phyloP scores from a whole-genome alignment of 2,888 invertebrate species.

The Rhamnusium bicolor region DNA sequence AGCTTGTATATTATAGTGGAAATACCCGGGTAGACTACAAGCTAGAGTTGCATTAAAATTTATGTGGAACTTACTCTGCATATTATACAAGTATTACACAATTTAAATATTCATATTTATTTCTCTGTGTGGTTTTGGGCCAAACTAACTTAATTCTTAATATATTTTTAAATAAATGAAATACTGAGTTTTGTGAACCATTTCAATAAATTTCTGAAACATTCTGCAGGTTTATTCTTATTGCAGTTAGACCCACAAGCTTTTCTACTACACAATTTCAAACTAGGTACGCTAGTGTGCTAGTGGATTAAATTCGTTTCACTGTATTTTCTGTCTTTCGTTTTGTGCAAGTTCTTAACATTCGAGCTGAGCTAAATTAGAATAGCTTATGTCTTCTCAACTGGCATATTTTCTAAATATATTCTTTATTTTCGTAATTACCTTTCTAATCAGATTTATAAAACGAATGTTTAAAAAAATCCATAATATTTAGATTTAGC shows the following conservation, averaged over 20 bases:
- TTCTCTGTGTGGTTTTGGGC: neutral
- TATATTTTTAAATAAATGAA: neutral
- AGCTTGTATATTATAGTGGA: too few species aligned
- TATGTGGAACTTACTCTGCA: neutral
- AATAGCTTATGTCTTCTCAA: neutral
- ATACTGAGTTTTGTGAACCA: neutral
- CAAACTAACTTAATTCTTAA: neutral
- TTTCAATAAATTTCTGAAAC: neutral
- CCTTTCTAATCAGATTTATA: neutral
- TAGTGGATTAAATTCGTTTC: conserved; percentile 3
- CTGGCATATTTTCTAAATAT: neutral
- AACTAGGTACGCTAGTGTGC: neutral
- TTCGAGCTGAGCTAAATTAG: conserved; percentile 9
- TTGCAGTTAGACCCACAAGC: neutral
- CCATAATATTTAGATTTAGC: too few species aligned
- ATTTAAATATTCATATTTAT: neutral
- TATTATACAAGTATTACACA: neutral
- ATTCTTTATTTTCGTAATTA: neutral
- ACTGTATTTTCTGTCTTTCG: conserved; percentile 13
- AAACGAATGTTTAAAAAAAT: neutral
- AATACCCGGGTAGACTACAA: too few species aligned
- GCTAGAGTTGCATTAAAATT: too few species aligned
- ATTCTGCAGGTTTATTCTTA: neutral
- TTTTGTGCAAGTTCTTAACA: conserved; percentile 17
- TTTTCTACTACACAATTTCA: neutral